Evolutionary conservation across 2,113 vertebrate genomes (phyloP).

Genomic region (Podilymbus podiceps): DNA sequence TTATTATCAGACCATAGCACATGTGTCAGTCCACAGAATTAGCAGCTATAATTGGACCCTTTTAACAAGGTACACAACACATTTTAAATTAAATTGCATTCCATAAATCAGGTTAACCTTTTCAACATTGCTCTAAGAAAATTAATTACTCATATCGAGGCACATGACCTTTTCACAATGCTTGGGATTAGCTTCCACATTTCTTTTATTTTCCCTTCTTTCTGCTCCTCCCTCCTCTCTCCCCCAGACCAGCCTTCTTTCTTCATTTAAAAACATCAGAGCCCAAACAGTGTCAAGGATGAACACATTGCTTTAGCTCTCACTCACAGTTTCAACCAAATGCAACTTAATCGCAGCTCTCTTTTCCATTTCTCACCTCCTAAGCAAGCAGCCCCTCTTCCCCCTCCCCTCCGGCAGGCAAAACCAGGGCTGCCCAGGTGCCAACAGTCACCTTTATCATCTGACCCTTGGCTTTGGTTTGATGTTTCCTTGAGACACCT

Average conservation of each 20-base stretch:
- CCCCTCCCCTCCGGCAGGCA: background rate
- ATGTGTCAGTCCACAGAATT: constrained; percentile 59
- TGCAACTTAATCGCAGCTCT: background rate
- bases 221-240: background rate
- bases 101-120: constrained; percentile 87
- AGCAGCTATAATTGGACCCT: constrained; percentile 68
- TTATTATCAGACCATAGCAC: background rate
- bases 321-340: background rate
- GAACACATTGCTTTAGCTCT: background rate
- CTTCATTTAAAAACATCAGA: background rate
- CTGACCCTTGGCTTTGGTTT: background rate
- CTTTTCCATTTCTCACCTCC: background rate
- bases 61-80: constrained; percentile 83
- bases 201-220: background rate
- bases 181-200: constrained; percentile 56
- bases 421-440: background rate
- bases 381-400: background rate
- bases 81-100: constrained; percentile 79
- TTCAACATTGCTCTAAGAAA: constrained; percentile 78
- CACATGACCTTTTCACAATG: constrained; percentile 78
- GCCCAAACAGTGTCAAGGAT: background rate
- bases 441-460: background rate
- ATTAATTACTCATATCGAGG: constrained; percentile 83
- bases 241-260: background rate
- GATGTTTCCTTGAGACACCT: background rate